Percentiles rank a stretch among this genome's conserved stretches.
Conservation (phyloP, 2,888 invertebrate species). For the Eretmocerus hayati region DNA sequence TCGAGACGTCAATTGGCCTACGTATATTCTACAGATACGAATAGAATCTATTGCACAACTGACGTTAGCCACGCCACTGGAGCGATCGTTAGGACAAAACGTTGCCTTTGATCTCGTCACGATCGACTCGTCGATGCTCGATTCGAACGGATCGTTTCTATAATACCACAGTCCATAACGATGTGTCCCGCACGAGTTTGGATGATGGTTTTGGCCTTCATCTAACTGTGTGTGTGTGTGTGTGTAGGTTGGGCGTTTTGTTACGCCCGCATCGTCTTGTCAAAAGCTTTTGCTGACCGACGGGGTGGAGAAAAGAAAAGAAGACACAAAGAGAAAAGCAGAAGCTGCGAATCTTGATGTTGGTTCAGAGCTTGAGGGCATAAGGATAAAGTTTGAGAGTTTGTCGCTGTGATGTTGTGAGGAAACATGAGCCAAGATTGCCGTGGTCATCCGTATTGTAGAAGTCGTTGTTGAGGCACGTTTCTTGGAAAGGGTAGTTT, state of each 20-base stretch:
- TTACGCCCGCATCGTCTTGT: constrained; percentile 6
- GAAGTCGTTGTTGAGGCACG: neutral
- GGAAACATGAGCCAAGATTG: neutral
- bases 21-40: constrained; percentile 15
- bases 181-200: neutral
- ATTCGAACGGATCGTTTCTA: neutral
- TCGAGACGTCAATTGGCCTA: constrained; percentile 14
- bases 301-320: neutral
- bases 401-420: too few relatives aligned
- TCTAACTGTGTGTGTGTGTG: too few relatives aligned
- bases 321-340: constrained; percentile 30
- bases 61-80: too few relatives aligned
- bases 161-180: neutral
- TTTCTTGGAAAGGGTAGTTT: neutral
- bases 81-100: constrained; percentile 39
- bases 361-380: constrained; percentile 30
- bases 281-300: neutral
- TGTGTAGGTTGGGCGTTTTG: too few relatives aligned
- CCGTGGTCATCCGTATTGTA: neutral
- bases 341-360: constrained; percentile 45
- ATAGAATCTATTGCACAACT: neutral
- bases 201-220: neutral
- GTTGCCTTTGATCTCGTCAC: constrained; percentile 43
- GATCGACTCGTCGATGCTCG: constrained; percentile 25
- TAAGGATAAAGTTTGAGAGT: too few relatives aligned